A percentile compares a stretch with the other conserved stretches of the same genome.
Conservation (phyloP, 2,113 vertebrate species). For the Anser brachyrhynchus region DNA sequence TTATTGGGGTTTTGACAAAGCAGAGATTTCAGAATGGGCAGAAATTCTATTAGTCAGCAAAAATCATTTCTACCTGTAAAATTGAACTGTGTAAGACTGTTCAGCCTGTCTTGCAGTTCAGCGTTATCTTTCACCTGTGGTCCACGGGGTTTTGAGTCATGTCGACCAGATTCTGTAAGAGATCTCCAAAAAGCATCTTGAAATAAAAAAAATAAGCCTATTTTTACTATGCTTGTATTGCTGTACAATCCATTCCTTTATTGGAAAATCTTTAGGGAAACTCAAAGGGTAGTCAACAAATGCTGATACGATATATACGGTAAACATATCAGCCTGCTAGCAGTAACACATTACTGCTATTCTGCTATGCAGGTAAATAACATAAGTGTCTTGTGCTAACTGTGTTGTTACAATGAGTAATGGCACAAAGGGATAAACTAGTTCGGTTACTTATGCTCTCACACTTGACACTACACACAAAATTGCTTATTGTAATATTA, state of each 20-base stretch:
- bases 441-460: not conserved
- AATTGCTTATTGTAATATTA: not conserved
- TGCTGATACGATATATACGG: not conserved
- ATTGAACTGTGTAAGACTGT: not conserved
- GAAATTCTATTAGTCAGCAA: not conserved
- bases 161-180: not conserved
- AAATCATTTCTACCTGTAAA: not conserved
- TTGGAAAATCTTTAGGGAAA: not conserved
- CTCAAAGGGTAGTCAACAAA: not conserved
- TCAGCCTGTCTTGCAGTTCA: not conserved
- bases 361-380: not conserved
- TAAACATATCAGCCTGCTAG: not conserved
- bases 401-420: not conserved
- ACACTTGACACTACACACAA: not conserved
- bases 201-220: not conserved
- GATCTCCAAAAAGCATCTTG: not conserved
- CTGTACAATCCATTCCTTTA: not conserved
- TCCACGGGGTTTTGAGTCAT: not conserved
- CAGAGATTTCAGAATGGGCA: not conserved
- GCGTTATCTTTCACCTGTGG: not conserved
- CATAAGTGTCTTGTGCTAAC: not conserved
- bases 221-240: not conserved
- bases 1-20: not conserved
- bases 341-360: not conserved
- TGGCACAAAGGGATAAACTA: not conserved